Base-by-base conservation (phyloP, 1,140 invertebrate species). In the Diabrotica virgifera region DNA sequence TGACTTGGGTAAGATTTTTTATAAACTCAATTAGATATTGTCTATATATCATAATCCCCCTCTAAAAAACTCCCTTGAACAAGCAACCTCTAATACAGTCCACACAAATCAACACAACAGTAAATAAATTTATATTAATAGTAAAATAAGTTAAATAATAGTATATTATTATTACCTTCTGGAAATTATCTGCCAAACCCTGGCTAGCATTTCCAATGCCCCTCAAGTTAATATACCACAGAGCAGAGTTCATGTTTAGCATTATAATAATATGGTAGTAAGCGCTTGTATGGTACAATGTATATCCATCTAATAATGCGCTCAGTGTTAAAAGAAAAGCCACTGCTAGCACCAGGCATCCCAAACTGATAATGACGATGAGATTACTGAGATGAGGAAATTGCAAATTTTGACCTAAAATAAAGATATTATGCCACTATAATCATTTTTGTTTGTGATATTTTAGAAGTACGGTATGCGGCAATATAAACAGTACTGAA, bases 211-310 rank as follows among this genome's bases (percentile, higher is more conserved):
- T 82, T 65, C 84, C 85, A 63, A 87, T 85, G 5, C 81, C 85
- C 73, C 82, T 80, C 69, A 84, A 86, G 71, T 86, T 87, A 24
- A 87, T 86, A 68, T 85, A 86, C 85, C 85, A 86, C 6, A 87
- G 77, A 5, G 85, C 84, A 62, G 83, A 85, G 67, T 86, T 86
- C 85, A 86, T 86, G 65, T 87, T 86, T 52, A 86, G 84, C 84
- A 86, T 87, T 0, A 81, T 86, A 35, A 86, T 84, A 37, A 87
- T 85, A 64, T 87, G 85, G 62, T 82, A 83, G 67, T 87, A 87
- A 0, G 84, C 85, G 6, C 78, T 77, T 0, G 84, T 86, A 65
- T 87, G 85, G 65, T 82, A 82, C n/a, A 86, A 64, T 13, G 82
- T 78, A 70, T 85, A 87, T 0, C 85, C 85, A 55, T 86, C 85